Percentiles rank a stretch among this genome's conserved stretches.
phyloP scores from a whole-genome alignment of 2,797 vertebrate genomes.

The Coreius guichenoti region DNA sequence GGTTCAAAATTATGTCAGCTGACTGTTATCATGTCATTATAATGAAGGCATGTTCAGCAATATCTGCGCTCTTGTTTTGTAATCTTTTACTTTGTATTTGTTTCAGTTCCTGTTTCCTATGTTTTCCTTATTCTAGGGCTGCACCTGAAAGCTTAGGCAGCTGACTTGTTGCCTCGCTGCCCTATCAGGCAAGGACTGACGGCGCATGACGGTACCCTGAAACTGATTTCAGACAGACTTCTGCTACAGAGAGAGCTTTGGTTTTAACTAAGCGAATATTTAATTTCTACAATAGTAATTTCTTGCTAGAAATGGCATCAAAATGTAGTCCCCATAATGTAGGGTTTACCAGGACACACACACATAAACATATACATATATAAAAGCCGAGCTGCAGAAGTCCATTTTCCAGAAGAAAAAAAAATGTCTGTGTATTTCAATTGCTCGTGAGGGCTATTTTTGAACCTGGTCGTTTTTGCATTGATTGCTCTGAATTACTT shows the following conservation, averaged over 20 bases:
- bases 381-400: neutral
- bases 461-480: slow-evolving; percentile 31
- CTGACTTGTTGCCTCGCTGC: neutral
- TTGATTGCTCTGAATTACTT: slow-evolving; percentile 42
- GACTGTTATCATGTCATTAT: neutral
- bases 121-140: neutral
- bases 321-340: neutral
- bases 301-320: neutral
- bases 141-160: neutral
- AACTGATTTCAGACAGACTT: neutral
- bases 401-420: slow-evolving; percentile 1
- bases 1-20: neutral
- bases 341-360: too few species aligned
- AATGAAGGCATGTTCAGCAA: neutral
- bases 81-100: neutral
- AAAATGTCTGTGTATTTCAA: neutral
- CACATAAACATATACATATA: too few species aligned
- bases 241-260: neutral
- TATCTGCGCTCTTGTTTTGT: neutral
- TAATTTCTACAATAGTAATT: neutral
- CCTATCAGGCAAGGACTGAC: too few species aligned
- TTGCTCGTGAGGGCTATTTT: slow-evolving; percentile 19
- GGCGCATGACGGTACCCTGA: neutral
- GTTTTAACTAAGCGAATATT: neutral
- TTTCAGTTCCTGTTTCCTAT: neutral